A percentile compares a stretch with the other conserved stretches of the same genome.
phyloP scores from a whole-genome alignment of 2,797 vertebrate genomes.

The Clarias platycephalus region DNA sequence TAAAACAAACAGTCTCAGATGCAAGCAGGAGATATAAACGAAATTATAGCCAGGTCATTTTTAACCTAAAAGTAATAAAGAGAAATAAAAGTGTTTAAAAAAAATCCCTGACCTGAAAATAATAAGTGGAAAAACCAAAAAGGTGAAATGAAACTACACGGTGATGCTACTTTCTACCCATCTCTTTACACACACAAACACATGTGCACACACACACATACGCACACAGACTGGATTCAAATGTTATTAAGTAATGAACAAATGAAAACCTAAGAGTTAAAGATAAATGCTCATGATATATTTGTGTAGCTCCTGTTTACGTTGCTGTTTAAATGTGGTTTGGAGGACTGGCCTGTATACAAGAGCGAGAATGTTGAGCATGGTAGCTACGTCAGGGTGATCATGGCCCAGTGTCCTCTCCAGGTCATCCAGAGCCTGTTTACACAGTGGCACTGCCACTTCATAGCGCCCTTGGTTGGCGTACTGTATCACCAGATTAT shows the following conservation, averaged over 20 bases:
- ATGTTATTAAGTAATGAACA: neutral
- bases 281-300: neutral
- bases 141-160: conserved; percentile 24
- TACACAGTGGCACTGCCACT: conserved; percentile 85
- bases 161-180: neutral
- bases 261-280: neutral
- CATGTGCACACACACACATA: neutral
- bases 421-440: conserved; percentile 84
- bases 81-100: conserved; percentile 6
- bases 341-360: conserved; percentile 68
- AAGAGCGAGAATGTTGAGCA: conserved; percentile 85
- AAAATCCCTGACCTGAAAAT: neutral
- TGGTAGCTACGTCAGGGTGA: conserved; percentile 85
- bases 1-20: neutral
- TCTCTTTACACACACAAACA: neutral
- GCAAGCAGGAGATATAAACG: neutral
- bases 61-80: neutral
- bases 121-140: neutral
- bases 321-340: neutral
- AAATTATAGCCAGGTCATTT: neutral
- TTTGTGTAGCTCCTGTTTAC: neutral
- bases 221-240: neutral
- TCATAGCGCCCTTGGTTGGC: conserved; percentile 87
- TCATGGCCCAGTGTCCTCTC: conserved; percentile 85
- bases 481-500: conserved; percentile 87